Conservation (phyloP, 2,888 invertebrate species). For the Caenorhabditis becei region DNA sequence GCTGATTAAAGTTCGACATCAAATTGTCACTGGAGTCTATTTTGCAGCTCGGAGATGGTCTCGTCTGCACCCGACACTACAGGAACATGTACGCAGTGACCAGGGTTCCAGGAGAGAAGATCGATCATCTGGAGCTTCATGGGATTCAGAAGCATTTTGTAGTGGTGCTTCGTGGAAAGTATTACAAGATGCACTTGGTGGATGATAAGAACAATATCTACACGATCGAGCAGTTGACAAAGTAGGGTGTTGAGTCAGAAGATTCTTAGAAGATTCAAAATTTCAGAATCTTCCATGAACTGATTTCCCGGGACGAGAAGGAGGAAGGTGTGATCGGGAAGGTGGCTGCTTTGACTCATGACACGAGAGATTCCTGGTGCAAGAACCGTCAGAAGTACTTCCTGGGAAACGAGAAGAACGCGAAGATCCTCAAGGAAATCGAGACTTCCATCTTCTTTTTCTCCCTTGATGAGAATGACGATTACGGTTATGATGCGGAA, state of each 20-base stretch:
- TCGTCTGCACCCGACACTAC: conserved; percentile 77
- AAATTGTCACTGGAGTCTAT: neutral
- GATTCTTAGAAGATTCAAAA: neutral
- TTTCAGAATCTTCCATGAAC: conserved; percentile 75
- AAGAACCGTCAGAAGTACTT: conserved; percentile 76
- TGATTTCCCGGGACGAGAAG: conserved; percentile 68
- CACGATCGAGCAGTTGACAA: conserved; percentile 66
- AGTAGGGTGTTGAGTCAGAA: conserved; percentile 48
- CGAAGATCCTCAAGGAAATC: conserved; percentile 70
- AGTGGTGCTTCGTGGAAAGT: conserved; percentile 69
- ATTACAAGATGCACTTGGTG: conserved; percentile 72
- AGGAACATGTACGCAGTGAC: conserved; percentile 75
- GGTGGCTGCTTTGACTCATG: conserved; percentile 74
- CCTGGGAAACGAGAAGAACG: conserved; percentile 70
- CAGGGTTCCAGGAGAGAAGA: conserved; percentile 71
- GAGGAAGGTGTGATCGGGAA: conserved; percentile 64
- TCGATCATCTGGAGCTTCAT: conserved; percentile 70
- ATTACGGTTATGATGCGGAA: conserved; percentile 69
- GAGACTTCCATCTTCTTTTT: conserved; percentile 75
- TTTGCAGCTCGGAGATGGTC: conserved; percentile 75
- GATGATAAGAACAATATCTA: conserved; percentile 69
- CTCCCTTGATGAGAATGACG: conserved; percentile 70
- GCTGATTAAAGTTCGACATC: conserved; percentile 7
- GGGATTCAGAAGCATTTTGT: conserved; percentile 72
- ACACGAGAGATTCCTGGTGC: conserved; percentile 73